These are phyloP conservation scores for Aldrovandia affinis DNA, from an alignment of 2,797 vertebrate species.

Conservation along the genomic window DNA sequence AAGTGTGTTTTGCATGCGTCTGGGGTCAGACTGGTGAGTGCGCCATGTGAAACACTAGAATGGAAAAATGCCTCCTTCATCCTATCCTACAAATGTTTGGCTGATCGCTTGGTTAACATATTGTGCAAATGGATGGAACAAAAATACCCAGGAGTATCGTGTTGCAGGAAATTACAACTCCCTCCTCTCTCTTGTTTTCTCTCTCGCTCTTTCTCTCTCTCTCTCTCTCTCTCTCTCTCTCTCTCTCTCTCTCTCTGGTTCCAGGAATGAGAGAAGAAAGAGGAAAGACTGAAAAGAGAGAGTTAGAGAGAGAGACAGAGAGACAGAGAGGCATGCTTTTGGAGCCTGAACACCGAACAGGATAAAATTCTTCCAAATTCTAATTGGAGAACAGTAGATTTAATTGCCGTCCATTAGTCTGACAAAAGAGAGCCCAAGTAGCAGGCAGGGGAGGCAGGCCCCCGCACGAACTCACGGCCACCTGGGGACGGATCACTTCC, in stretches of 20 bases:
- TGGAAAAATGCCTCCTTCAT: slow-evolving; percentile 56
- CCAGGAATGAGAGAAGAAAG: slow-evolving; percentile 73
- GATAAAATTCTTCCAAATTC: slow-evolving; percentile 93
- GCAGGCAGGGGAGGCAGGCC: slow-evolving; percentile 88
- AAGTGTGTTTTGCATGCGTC: slow-evolving; percentile 38
- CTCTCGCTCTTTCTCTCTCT: neutral
- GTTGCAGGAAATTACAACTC: slow-evolving; percentile 91
- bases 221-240: slow-evolving; percentile 16
- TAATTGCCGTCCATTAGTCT: slow-evolving; percentile 98
- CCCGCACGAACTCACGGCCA: slow-evolving; percentile 84
- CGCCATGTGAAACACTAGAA: slow-evolving; percentile 19
- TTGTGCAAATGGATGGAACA: slow-evolving; percentile 80
- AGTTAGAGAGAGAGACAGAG: slow-evolving; percentile 53
- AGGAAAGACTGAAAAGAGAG: slow-evolving; percentile 68
- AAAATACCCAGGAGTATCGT: slow-evolving; percentile 89
- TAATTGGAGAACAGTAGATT: slow-evolving; percentile 98
- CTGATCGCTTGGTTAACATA: slow-evolving; percentile 80
- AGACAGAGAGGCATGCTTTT: slow-evolving; percentile 71
- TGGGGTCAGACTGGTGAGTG: slow-evolving; percentile 38
- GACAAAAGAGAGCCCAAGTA: slow-evolving; percentile 90
- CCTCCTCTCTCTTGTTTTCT: slow-evolving; percentile 53
- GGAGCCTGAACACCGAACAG: slow-evolving; percentile 86
- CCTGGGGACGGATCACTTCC: slow-evolving; percentile 93
- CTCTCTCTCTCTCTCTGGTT: slow-evolving; percentile 72
- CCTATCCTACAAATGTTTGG: slow-evolving; percentile 67